Evolutionary conservation across 2,797 vertebrate genomes (phyloP).

Genomic region (Rhincodon typus): DNA sequence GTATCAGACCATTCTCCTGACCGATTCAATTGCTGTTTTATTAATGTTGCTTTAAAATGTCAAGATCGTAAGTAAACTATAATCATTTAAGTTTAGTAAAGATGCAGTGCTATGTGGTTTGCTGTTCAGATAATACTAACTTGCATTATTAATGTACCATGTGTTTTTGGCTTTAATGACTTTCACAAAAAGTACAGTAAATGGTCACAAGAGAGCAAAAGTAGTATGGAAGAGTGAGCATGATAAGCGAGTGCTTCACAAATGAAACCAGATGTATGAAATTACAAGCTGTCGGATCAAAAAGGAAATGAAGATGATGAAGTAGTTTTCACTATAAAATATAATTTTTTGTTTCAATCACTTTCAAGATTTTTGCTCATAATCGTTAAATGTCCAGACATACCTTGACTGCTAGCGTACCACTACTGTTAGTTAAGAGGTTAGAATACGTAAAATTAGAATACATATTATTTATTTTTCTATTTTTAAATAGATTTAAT

Average conservation of each 20-base stretch:
- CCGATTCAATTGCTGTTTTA: slow-evolving; percentile 4
- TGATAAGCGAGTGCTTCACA: slow-evolving; percentile 82
- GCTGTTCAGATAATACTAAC: neutral
- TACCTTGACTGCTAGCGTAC: neutral
- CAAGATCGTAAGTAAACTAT: slow-evolving; percentile 24
- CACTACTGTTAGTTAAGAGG: neutral
- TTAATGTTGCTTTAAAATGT: slow-evolving; percentile 32
- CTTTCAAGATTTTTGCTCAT: slow-evolving; percentile 55
- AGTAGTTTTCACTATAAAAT: slow-evolving; percentile 77
- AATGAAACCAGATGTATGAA: slow-evolving; percentile 96
- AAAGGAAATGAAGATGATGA: slow-evolving; percentile 82
- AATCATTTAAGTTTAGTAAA: slow-evolving; percentile 27
- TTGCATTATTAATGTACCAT: slow-evolving; percentile 32
- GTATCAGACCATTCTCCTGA: slow-evolving; percentile 21
- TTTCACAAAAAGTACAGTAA: slow-evolving; percentile 52
- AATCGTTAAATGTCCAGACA: slow-evolving; percentile 44
- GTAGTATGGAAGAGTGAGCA: slow-evolving; percentile 57
- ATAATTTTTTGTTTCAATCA: slow-evolving; percentile 83
- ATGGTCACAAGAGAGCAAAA: slow-evolving; percentile 51
- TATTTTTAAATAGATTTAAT: neutral
- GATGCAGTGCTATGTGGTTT: neutral
- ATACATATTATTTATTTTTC: neutral
- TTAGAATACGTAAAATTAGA: neutral
- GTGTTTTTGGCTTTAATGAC: slow-evolving; percentile 38
- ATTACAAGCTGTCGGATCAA: slow-evolving; percentile 88